A percentile compares a stretch with the other conserved stretches of the same genome.
Conservation (phyloP, 2,797 vertebrate genomes). For the Chromobotia macracanthus region DNA sequence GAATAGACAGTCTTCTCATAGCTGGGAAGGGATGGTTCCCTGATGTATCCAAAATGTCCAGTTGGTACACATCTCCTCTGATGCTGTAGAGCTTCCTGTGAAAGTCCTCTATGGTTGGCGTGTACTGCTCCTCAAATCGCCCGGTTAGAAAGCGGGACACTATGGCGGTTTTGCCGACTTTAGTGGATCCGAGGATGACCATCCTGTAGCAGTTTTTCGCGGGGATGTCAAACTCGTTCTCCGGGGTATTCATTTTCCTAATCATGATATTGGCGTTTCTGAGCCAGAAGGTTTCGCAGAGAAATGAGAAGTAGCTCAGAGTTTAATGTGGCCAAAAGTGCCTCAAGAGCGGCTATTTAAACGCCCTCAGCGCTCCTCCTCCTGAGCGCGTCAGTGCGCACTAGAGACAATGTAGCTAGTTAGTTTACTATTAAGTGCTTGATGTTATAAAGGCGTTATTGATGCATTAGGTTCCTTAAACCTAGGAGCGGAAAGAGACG, state of each 20-base stretch:
- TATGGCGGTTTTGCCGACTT: slow-evolving; percentile 97
- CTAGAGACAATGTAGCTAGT: slow-evolving; percentile 1
- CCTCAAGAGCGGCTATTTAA: slow-evolving; percentile 69
- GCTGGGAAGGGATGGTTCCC: slow-evolving; percentile 97
- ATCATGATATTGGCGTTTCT: slow-evolving; percentile 79
- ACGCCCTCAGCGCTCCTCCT: slow-evolving; percentile 54
- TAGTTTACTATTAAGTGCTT: too few relatives aligned
- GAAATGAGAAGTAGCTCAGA: neutral
- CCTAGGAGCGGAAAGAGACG: neutral
- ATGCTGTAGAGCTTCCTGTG: slow-evolving; percentile 98
- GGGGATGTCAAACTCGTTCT: slow-evolving; percentile 89
- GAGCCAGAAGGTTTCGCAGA: neutral
- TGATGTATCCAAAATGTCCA: slow-evolving; percentile 95
- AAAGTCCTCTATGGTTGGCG: slow-evolving; percentile 97
- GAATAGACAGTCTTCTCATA: slow-evolving; percentile 95
- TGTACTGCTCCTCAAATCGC: slow-evolving; percentile 95
- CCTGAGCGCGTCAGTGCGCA: slow-evolving; percentile 60
- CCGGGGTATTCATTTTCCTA: slow-evolving; percentile 91
- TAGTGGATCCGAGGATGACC: slow-evolving; percentile 96
- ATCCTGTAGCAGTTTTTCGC: slow-evolving; percentile 97
- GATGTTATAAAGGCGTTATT: too few relatives aligned
- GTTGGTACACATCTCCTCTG: slow-evolving; percentile 92
- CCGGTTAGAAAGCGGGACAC: slow-evolving; percentile 94
- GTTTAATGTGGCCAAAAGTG: neutral
- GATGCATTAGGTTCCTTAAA: neutral